Percentiles rank a stretch among this genome's conserved stretches.
Conservation (phyloP, 2,113 vertebrate species). For the Caranx ignobilis region DNA sequence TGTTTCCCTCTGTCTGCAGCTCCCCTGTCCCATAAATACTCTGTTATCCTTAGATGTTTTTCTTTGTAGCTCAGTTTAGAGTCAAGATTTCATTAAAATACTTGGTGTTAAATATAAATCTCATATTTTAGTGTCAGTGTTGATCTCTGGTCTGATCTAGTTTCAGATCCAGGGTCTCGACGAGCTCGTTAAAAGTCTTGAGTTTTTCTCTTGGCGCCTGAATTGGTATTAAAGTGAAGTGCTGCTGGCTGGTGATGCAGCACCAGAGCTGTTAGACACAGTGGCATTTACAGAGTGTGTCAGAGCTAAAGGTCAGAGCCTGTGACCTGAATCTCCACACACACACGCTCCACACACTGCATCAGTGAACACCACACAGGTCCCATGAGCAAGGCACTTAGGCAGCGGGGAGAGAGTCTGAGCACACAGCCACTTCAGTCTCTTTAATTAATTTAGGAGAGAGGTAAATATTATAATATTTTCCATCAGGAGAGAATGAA, state of each 20-base stretch:
- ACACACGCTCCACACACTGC: conserved; percentile 11
- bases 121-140: too few relatives aligned
- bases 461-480: too few relatives aligned
- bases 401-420: not conserved
- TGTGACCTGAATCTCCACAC: conserved; percentile 43
- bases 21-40: too few relatives aligned
- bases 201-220: not conserved
- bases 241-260: conserved; percentile 1
- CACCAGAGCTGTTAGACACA: not conserved
- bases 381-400: conserved; percentile 52
- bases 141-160: too few relatives aligned
- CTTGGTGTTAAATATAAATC: too few relatives aligned
- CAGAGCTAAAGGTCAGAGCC: conserved; percentile 38
- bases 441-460: too few relatives aligned
- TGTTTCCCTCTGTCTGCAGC: too few relatives aligned
- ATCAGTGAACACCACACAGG: conserved; percentile 27
- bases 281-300: conserved; percentile 51
- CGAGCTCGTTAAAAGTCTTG: not conserved
- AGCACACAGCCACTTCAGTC: not conserved
- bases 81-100: not conserved
- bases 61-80: too few relatives aligned
- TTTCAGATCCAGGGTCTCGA: not conserved
- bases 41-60: too few relatives aligned
- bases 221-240: not conserved
- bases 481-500: too few relatives aligned